Evolutionary conservation across 2,113 vertebrate species (phyloP), one percentile per base, ranked within the genome.

Genomic region (Poecile atricapillus): DNA sequence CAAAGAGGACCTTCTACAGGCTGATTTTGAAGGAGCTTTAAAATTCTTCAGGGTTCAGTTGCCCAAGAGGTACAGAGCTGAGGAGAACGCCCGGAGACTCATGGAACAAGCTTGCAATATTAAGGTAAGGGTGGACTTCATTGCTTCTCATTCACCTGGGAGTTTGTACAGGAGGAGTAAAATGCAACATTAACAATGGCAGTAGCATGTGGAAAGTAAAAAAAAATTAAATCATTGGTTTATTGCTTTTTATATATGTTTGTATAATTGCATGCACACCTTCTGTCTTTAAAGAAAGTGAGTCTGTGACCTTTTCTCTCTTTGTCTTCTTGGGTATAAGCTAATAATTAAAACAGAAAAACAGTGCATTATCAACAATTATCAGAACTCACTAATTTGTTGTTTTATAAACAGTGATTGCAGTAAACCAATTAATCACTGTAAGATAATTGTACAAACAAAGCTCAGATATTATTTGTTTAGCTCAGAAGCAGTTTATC

Each of bases 31-130:
- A 98, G 99, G 99, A 30, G 99, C 99, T 76, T 98, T 99, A 74
- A 99, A 99, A 96, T 99, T 99, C 98, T 99, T 99, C 97, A 98
- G 99, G 93, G 99, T 99, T 62, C 99, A 99, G 97, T 98, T 99
- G 84, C 99, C 99, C 43, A 99, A 99, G 96, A 98, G 99, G 75
- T 99, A 99, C 98, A 98, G 99, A 92, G 99, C 99, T 18, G 99
- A 99, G 46, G 99, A 99, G 97, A 99, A 99, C 83, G 99, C 99
- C 37, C 98, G 99, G 73, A 98, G 99, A 83, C 97, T 99, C 65
- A 99, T 99, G 99, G 99, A 99, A 92, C 99, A 99, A 90, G 99
- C 99, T 89, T 99, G 99, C 97, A 99, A 99, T 96, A 99, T 99
- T 58, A 99, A 99, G 98, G 99, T 99, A 98, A 96, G 95, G 85